Evolutionary conservation across 1,140 invertebrate species (phyloP).

Genomic region (Camponotus floridanus): DNA sequence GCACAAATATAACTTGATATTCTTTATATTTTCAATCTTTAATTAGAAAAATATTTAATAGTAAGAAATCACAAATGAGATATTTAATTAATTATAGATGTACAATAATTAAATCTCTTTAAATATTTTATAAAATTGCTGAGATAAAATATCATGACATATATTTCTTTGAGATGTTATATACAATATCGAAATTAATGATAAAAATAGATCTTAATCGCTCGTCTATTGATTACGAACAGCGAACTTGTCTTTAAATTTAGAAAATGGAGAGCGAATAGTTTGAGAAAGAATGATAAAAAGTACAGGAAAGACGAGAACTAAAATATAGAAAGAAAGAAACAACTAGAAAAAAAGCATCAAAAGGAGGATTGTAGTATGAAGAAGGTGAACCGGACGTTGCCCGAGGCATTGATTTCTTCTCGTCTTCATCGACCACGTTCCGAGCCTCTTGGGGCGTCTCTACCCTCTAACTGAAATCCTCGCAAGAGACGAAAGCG

Average conservation of each 20-base stretch:
- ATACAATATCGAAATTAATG: neutral
- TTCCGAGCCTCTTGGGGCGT: conserved; percentile 79
- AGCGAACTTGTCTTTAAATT: neutral
- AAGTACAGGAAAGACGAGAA: neutral
- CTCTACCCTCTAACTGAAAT: conserved; percentile 81
- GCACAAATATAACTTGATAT: neutral
- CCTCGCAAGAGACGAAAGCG: conserved; percentile 78
- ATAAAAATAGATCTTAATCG: neutral
- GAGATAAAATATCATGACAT: neutral
- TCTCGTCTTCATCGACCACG: conserved; percentile 85
- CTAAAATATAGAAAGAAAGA: neutral
- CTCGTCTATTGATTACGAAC: neutral
- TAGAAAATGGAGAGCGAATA: neutral
- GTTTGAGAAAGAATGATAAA: neutral
- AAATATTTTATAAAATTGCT: neutral
- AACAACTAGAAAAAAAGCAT: neutral
- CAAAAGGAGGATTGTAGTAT: conserved; percentile 36
- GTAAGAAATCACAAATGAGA: neutral
- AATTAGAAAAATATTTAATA: neutral
- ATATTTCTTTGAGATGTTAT: neutral
- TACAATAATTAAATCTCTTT: conserved; percentile 1
- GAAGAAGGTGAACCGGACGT: conserved; percentile 77
- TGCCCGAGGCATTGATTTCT: conserved; percentile 85
- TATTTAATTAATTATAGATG: neutral
- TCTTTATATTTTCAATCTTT: neutral